Evolutionary conservation across 2,113 vertebrate genomes (phyloP), one percentile per base, ranked within the genome.

Genomic region (Propithecus coquereli): DNA sequence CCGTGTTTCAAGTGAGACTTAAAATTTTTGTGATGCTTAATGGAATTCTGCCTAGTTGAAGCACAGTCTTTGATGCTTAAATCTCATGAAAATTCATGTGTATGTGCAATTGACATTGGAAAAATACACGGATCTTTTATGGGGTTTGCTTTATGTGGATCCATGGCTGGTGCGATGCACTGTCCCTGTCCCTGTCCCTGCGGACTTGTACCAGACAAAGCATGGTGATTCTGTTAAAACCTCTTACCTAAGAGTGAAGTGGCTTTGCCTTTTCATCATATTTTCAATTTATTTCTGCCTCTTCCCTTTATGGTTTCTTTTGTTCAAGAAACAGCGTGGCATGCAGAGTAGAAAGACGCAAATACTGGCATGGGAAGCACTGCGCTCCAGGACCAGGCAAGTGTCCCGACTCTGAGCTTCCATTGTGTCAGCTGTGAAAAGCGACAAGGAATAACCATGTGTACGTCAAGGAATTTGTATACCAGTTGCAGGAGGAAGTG

Each of bases 1-100:
- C n/a, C n/a, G n/a, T n/a, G n/a, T n/a, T n/a, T n/a, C n/a, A n/a
- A n/a, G n/a, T 79, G 89, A 91, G 80, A 70, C 45, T 90, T 94
- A 59, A 92, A 70, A 77, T 52, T 77, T 96, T 94, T 86, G 74
- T 63, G 85, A 45, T 45, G 34, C 73, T 68, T 95, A 90, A 93
- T 90, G 66, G 57, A 79, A 81, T 86, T 59, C 83, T 80, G 66
- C 47, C 34, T 81, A 68, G 83, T 40, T 74, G 66, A 22, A 95
- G 59, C 32, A 4, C 17, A 70, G 45, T 45, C 94, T 92, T 77
- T 84, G 92, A 82, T 82, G 94, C 68, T 73, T 63, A 76, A 30
- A 61, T 40, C 74, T 87, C 43, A 87, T 82, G 63, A 86, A 89
- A 92, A 92, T 90, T 76, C 85, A 73, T 96, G 25, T 61, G 80